A percentile compares a stretch with the other conserved stretches of the same genome.
Conservation (phyloP, 2,797 vertebrate species). For the Streptopelia turtur region DNA sequence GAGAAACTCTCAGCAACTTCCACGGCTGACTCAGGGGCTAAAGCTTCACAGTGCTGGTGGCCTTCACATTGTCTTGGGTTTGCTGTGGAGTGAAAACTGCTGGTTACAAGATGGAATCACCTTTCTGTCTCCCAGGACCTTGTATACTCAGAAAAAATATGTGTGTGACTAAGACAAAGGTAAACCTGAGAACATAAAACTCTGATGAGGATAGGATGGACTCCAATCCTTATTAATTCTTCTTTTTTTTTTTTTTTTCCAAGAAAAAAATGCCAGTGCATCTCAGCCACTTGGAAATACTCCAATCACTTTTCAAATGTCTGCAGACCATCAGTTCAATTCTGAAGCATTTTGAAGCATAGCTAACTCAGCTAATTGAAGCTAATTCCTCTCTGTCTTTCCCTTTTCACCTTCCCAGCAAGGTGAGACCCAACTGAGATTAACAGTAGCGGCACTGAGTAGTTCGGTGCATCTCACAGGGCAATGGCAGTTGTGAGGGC, state of each 20-base stretch:
- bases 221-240: neutral
- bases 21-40: neutral
- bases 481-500: neutral
- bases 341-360: neutral
- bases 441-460: neutral
- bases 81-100: neutral
- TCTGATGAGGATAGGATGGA: neutral
- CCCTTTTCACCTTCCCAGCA: constrained; percentile 15
- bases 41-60: neutral
- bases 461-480: neutral
- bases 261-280: neutral
- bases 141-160: neutral
- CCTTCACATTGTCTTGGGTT: neutral
- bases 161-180: neutral
- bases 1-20: neutral
- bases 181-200: constrained; percentile 1
- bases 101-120: neutral
- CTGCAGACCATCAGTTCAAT: neutral
- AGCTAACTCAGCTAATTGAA: constrained; percentile 8
- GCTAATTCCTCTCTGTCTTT: constrained; percentile 15
- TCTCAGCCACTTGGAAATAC: constrained; percentile 27
- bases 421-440: neutral
- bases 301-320: constrained; percentile 2
- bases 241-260: neutral
- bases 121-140: neutral